Conservation (phyloP, 2,113 vertebrate species). For the Camelus dromedarius region DNA sequence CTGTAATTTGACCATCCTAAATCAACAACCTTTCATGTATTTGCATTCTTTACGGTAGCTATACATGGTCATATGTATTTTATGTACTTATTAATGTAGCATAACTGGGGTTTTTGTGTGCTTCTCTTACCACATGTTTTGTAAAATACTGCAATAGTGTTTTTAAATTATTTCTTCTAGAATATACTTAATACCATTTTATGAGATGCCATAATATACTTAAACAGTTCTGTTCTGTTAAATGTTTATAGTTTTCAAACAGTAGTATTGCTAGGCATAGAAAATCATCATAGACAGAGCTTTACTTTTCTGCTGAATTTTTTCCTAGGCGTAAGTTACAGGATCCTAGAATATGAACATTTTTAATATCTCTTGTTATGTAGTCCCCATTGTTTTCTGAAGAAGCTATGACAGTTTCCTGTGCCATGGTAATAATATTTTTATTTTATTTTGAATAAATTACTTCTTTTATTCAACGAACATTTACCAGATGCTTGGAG, state of each 20-base stretch:
- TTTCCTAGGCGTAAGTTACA: conserved; percentile 6
- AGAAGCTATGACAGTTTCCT: background rate
- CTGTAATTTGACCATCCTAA: background rate
- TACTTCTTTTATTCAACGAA: conserved; percentile 37
- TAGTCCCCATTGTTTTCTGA: conserved; percentile 18
- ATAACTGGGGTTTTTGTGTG: conserved; percentile 4
- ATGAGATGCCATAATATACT: conserved; percentile 16
- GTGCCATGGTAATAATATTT: background rate
- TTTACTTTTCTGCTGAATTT: conserved; percentile 49
- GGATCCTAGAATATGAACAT: background rate
- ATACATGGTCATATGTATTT: background rate
- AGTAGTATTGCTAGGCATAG: background rate
- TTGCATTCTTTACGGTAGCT: background rate
- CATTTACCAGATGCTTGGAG: background rate
- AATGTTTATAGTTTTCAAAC: conserved; percentile 48
- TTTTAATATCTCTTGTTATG: conserved; percentile 59
- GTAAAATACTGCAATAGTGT: conserved; percentile 33
- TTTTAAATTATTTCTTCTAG: conserved; percentile 59
- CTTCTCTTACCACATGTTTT: background rate
- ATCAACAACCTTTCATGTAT: background rate
- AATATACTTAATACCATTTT: background rate
- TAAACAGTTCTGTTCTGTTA: conserved; percentile 15
- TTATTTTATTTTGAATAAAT: conserved; percentile 40
- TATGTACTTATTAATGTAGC: background rate
- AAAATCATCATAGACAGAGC: background rate